A percentile compares a stretch with the other conserved stretches of the same genome.
Evolutionary conservation across 2,888 invertebrate genomes (phyloP).

Genomic region (Incurvaria masculella): DNA sequence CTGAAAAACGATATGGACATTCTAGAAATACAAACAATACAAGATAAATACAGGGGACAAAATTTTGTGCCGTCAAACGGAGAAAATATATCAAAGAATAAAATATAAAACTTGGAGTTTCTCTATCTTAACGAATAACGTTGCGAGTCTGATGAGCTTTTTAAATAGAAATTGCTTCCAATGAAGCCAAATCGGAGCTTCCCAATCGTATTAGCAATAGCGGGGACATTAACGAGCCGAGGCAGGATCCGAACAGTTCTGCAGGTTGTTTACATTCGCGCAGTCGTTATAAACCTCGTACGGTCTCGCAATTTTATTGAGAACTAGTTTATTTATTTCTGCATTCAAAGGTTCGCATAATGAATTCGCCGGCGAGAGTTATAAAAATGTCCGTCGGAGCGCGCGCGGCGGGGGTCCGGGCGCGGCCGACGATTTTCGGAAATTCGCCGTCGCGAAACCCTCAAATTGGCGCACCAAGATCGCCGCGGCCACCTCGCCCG

Average conservation of each 20-base stretch:
- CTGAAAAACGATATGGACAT: too few relatives aligned
- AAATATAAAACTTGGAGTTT: neutral
- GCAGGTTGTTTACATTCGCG: neutral
- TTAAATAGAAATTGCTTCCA: slow-evolving; percentile 8
- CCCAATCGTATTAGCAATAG: neutral
- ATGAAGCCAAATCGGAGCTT: neutral
- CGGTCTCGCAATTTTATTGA: neutral
- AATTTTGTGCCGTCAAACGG: neutral
- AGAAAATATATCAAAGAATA: slow-evolving; percentile 9
- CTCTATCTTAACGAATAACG: slow-evolving; percentile 12
- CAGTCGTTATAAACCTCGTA: neutral
- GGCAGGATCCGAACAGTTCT: too few relatives aligned
- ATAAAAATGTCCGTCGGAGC: neutral
- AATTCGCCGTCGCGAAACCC: neutral
- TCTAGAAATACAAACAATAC: slow-evolving; percentile 2
- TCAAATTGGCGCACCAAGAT: neutral
- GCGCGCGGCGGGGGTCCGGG: neutral
- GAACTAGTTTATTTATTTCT: neutral
- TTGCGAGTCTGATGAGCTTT: slow-evolving; percentile 14
- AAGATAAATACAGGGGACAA: neutral
- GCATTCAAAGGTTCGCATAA: neutral
- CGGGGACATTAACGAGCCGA: neutral
- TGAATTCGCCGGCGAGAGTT: neutral
- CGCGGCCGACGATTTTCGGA: neutral
- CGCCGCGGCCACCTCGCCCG: neutral